phyloP scores from a whole-genome alignment of 2,113 vertebrate genomes.

The Phrynosoma blainvillii region DNA sequence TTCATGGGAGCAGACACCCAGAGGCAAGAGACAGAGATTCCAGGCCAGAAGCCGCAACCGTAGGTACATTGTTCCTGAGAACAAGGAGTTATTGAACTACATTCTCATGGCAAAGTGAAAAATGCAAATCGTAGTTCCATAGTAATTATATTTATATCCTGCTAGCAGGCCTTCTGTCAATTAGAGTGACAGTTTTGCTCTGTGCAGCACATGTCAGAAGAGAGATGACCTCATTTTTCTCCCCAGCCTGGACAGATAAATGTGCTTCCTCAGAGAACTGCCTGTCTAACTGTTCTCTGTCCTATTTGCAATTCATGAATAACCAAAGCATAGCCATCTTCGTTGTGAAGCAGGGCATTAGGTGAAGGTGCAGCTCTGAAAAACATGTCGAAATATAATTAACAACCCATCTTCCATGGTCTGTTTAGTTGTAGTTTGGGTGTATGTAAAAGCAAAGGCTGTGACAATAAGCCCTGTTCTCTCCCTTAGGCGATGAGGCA shows the following conservation, averaged over 20 bases:
- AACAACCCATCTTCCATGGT: not conserved
- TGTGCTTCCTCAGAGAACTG: not conserved
- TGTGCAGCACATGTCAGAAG: not conserved
- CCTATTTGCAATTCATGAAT: not conserved
- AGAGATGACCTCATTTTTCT: not conserved
- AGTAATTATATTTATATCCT: not conserved
- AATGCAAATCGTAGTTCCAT: conserved; percentile 10
- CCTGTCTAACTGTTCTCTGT: not conserved
- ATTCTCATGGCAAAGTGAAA: not conserved
- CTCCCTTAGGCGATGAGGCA: not conserved
- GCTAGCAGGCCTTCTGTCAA: not conserved
- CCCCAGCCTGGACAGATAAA: not conserved
- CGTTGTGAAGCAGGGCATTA: not conserved
- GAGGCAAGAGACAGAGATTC: not conserved
- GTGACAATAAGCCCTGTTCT: not conserved
- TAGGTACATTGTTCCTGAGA: not conserved
- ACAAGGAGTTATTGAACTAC: not conserved
- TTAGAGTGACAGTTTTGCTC: not conserved
- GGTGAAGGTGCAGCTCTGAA: not conserved
- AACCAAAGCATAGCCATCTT: not conserved
- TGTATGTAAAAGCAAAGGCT: not conserved
- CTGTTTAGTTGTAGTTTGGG: not conserved
- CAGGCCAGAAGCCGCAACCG: not conserved
- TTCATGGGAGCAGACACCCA: not conserved
- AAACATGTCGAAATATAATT: not conserved